Evolutionary conservation across 2,113 vertebrate genomes (phyloP), one percentile per base, ranked within the genome.

Genomic region (Macquaria australasica): DNA sequence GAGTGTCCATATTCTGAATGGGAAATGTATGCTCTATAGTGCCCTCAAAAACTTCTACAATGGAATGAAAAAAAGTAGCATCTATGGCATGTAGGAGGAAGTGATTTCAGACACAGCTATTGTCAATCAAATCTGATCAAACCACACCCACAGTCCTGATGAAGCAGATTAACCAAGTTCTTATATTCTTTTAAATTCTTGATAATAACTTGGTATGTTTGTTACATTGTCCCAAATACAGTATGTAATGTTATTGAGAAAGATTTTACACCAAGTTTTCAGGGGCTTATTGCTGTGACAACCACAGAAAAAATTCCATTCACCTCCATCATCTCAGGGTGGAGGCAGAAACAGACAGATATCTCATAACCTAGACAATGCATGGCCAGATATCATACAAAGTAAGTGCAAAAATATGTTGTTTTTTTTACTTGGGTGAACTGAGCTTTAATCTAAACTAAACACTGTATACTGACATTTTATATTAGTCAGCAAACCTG

Each of bases 401-500:
- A 6, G 41, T 41, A 66, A 59, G 55, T 41, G 11, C 16, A 12
- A 43, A 66, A 43, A n/a, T 21, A 11, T 11, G 12, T 45, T 31
- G 43, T 39, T n/a, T 1, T 31, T 63, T 39, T n/a, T 1, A 59
- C 59, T 67, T 53, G 58, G 31, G 5, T 62, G 8, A 62, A 63
- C 37, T 69, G 34, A 62, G 39, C 20, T 59, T 67, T 67, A 43
- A 76, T 48, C 53, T 41, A 25, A 75, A 77, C 23, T 45, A 3
- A 85, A 67, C 25, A 69, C 20, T 72, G 31, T 6, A 14, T 6
- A 53, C 20, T 62, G 53, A 67, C 39, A n/a, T 50, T 68, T 69
- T 48, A 48, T 48, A 63, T 55, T 69, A 62, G 81, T 82, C 63
- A 58, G 66, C 69, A 45, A 77, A 63, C 31, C 73, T 83, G 43